Conservation (phyloP, 1,140 invertebrate species). For the Watersipora subatra region DNA sequence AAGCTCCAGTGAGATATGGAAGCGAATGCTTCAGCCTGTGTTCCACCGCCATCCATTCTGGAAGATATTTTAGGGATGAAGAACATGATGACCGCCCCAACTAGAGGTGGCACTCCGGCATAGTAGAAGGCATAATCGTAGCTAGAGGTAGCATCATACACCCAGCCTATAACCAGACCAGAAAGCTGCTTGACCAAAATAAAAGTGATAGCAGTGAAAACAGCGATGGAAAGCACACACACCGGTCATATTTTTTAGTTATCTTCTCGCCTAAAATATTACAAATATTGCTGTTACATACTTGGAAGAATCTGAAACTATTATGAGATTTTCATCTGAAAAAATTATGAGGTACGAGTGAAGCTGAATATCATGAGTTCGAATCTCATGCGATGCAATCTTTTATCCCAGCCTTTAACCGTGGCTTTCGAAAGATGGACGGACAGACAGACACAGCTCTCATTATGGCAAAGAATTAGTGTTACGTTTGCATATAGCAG, state of each 20-base stretch:
- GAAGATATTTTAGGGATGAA: constrained; percentile 47
- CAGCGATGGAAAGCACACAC: neutral
- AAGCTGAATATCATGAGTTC: no score
- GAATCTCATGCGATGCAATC: no score
- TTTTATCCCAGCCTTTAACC: no score
- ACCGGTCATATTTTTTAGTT: neutral
- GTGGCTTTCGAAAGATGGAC: no score
- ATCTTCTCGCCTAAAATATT: no score
- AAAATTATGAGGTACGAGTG: no score
- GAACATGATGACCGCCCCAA: constrained; percentile 64
- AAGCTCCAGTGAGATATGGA: neutral
- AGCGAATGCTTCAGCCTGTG: neutral
- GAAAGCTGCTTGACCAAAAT: neutral
- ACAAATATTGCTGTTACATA: no score
- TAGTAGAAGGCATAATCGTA: constrained; percentile 65
- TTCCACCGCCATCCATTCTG: neutral
- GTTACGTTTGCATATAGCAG: no score
- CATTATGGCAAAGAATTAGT: no score
- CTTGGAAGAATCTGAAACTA: no score
- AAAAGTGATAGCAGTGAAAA: neutral
- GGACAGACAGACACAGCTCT: no score
- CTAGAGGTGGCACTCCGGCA: constrained; percentile 67
- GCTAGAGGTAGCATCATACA: constrained; percentile 45
- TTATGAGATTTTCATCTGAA: no score
- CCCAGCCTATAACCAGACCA: constrained; percentile 38